Evolutionary conservation across 1,140 invertebrate species (phyloP), one percentile per base, ranked within the genome.

Genomic region (Trinorchestia longiramus): DNA sequence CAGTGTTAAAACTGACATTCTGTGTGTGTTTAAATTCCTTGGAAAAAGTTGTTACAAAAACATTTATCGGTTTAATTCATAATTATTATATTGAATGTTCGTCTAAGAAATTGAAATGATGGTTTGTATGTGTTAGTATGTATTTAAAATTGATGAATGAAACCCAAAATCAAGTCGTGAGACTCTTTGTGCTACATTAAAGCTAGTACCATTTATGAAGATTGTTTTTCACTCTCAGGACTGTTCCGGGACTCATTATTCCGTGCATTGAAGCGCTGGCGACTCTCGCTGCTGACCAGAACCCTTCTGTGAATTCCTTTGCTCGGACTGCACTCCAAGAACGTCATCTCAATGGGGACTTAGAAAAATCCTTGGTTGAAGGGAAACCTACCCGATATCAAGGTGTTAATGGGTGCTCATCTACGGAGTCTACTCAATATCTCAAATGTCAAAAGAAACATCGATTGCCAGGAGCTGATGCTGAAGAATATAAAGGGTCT

Each of bases 191-290:
- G 47, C 47, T 19, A 53, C 19, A 53, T 6, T 53, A 53, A 6
- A 6, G 62, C 62, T 36, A 1, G 62, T 77, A 19, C 8, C 47
- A 53, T 77, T 77, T 77, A 36, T 3, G 1, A 77, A 36, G 62
- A 90, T 90, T 42, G 3, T n/a, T 47, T 4, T 45, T 47, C 40
- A 47, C 40, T 45, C 11, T 11, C 92, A 94, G 92, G 40, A 47
- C 92, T 6, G 43, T 94, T 43, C 92, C 43, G 11, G 92, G 43
- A 19, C 43, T 94, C 6, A 36, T 94, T 0, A 36, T 94, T 40
- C 92, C 92, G 43, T 94, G 92, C 92, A 43, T 94, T 23, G 92
- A 94, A 43, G 92, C 40, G 40, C 92, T 94, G 41, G 92, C 92
- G 8, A 45, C 92, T 4, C 44, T 94, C 1, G 92, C 92, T 23